Percentiles rank a stretch among this genome's conserved stretches.
phyloP scores from a whole-genome alignment of 2,113 vertebrate genomes.

The Ceratotherium simum region DNA sequence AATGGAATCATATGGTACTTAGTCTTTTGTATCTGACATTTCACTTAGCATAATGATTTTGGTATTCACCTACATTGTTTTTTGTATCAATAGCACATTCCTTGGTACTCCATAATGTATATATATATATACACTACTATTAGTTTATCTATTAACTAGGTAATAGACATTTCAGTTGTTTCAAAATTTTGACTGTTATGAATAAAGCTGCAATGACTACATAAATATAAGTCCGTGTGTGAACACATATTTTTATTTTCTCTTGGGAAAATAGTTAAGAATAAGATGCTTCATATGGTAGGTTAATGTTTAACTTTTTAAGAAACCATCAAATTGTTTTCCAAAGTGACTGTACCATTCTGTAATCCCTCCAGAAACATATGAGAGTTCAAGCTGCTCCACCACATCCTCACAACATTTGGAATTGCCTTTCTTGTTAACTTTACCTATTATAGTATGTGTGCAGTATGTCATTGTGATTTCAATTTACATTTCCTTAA shows the following conservation, averaged over 20 bases:
- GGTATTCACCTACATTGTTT: background rate
- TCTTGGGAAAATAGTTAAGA: background rate
- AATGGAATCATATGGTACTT: background rate
- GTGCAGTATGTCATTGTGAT: background rate
- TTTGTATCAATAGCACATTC: background rate
- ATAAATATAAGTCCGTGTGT: background rate
- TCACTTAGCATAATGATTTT: background rate
- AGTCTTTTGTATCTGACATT: background rate
- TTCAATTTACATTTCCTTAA: background rate
- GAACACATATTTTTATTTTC: background rate
- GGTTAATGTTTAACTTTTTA: background rate
- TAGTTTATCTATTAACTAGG: background rate
- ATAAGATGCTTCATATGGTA: background rate
- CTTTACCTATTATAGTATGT: background rate
- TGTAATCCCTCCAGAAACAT: background rate
- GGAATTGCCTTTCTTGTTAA: background rate
- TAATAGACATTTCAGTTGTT: background rate
- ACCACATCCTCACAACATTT: background rate
- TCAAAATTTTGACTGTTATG: background rate
- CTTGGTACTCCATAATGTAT: background rate
- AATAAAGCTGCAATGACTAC: background rate
- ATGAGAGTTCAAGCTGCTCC: background rate
- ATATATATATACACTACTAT: too few relatives aligned
- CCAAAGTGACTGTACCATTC: background rate
- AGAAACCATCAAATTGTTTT: background rate